Conservation (phyloP, 1,140 invertebrate species). For the Bombus breviceps region DNA sequence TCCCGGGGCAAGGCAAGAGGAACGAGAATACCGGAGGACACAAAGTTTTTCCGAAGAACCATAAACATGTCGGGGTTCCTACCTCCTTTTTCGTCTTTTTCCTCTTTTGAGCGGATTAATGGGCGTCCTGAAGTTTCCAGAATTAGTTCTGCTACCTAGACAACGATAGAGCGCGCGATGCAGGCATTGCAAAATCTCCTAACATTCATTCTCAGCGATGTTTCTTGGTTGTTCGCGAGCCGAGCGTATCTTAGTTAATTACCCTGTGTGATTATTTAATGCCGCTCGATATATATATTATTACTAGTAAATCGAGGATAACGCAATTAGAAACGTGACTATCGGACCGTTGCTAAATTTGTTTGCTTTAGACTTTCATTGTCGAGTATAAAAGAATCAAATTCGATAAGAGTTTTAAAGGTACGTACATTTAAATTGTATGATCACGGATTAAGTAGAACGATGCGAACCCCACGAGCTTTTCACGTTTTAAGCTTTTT, state of each 20-base stretch:
- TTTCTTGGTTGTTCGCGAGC: not conserved
- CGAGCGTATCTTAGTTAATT: not conserved
- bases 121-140: conserved; percentile 31
- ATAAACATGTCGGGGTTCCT: conserved; percentile 15
- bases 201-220: conserved; percentile 17
- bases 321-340: not conserved
- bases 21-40: too few relatives aligned
- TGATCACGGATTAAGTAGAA: not conserved
- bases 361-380: too few relatives aligned
- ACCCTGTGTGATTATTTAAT: not conserved
- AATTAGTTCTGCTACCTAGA: conserved; percentile 53
- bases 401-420: not conserved
- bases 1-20: not conserved
- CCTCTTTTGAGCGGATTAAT: not conserved
- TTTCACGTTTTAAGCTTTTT: not conserved
- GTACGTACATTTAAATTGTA: not conserved
- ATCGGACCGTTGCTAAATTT: too few relatives aligned
- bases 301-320: not conserved
- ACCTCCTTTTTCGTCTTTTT: not conserved
- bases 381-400: not conserved
- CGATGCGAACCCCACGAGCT: not conserved
- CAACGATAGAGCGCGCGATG: conserved; percentile 7
- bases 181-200: conserved; percentile 31
- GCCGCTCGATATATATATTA: not conserved
- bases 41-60: conserved; percentile 30